These are phyloP conservation scores for Cotesia chilonis DNA, from an alignment of 1,140 invertebrate genomes.

Conservation along the genomic window DNA sequence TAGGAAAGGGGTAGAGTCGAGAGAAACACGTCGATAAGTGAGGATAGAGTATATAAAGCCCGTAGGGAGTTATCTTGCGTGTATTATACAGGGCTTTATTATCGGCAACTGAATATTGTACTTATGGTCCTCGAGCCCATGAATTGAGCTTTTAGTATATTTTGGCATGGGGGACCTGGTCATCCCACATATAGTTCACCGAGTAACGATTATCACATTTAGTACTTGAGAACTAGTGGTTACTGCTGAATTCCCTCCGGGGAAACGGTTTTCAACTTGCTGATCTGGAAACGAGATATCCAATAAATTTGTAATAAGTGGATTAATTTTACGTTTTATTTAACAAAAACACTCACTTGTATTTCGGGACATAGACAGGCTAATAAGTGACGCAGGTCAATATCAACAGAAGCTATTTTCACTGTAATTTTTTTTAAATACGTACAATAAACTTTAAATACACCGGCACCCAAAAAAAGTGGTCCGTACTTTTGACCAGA, in stretches of 20 bases:
- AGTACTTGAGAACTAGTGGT: slow-evolving; percentile 3
- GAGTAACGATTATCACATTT: slow-evolving; percentile 23
- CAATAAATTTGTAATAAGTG: not conserved
- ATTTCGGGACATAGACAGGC: not conserved
- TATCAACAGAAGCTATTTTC: too few relatives aligned
- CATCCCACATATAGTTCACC: slow-evolving; percentile 6
- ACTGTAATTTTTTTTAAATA: too few relatives aligned
- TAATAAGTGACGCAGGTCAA: too few relatives aligned
- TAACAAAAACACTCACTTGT: not conserved
- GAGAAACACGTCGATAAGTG: slow-evolving; percentile 25
- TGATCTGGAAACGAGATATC: slow-evolving; percentile 4
- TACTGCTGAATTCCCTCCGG: not conserved
- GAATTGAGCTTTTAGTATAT: slow-evolving; percentile 6
- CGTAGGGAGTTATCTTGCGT: slow-evolving; percentile 20
- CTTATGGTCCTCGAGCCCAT: slow-evolving; percentile 19
- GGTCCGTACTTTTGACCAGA: too few relatives aligned
- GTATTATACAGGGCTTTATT: slow-evolving; percentile 12
- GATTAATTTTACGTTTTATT: slow-evolving; percentile 5
- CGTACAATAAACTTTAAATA: too few relatives aligned
- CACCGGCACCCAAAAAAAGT: too few relatives aligned
- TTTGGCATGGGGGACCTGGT: not conserved
- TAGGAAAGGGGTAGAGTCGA: not conserved
- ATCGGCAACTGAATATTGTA: slow-evolving; percentile 17
- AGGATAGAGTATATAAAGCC: slow-evolving; percentile 14
- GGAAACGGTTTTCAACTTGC: not conserved